Conservation (phyloP, 2,113 vertebrate species). For the Callopanchax toddi region DNA sequence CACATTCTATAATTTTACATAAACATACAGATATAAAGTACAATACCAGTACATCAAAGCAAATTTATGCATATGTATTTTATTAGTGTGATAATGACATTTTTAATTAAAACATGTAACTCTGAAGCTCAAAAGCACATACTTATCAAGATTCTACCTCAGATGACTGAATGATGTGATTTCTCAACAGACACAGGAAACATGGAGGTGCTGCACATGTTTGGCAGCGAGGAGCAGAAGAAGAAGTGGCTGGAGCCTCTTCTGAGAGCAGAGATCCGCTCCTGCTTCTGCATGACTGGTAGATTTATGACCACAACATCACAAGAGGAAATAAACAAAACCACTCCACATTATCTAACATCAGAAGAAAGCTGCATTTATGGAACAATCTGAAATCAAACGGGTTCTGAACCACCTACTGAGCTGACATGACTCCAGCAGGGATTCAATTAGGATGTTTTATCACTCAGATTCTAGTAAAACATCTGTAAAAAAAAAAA, state of each 20-base stretch:
- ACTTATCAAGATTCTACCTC: no score
- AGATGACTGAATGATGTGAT: not conserved
- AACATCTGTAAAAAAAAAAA: not conserved
- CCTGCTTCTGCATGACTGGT: constrained; percentile 98
- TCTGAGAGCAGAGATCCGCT: constrained; percentile 87
- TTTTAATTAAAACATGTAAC: no score
- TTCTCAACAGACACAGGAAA: constrained; percentile 88
- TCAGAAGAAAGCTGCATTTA: not conserved
- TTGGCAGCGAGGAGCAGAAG: constrained; percentile 91
- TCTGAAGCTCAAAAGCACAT: no score
- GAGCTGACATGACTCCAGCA: not conserved
- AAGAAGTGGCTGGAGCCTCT: constrained; percentile 90
- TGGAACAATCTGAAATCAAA: not conserved
- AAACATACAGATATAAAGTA: no score
- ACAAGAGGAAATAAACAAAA: not conserved
- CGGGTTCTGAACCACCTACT: not conserved
- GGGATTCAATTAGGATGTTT: not conserved
- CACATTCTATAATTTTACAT: no score
- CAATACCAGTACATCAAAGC: no score
- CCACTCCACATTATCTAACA: not conserved
- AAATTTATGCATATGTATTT: no score
- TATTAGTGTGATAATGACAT: no score
- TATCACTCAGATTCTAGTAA: not conserved
- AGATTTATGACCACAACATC: not conserved
- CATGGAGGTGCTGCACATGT: constrained; percentile 94